Evolutionary conservation across 2,888 invertebrate genomes (phyloP), one percentile per base, ranked within the genome.

Genomic region (Pharmacophagus antenor): DNA sequence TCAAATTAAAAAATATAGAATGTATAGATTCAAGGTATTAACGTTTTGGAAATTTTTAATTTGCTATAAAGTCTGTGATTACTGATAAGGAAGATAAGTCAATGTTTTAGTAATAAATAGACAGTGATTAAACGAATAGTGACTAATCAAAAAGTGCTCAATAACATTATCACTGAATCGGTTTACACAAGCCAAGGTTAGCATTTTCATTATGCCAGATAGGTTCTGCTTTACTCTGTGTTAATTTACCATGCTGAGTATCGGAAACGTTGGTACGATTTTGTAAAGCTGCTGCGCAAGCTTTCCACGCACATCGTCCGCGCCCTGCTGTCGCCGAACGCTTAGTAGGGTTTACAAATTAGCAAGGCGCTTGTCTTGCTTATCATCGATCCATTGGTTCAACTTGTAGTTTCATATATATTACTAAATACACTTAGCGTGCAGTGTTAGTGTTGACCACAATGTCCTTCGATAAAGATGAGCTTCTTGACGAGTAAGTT

Each of bases 401-500:
- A 58, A 59, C 62, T 61, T 59, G 64, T 63, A 65, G 67, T 65
- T 67, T 69, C 65, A 64, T 67, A 64, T 62, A 65, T 65, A 72
- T 65, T 72, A 62, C 66, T 71, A 70, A 67, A 68, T 65, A 67
- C 60, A 58, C 53, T 64, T 58, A 62, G 63, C 63, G 74, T 75
- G 71, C 70, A 75, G 83, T 82, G 77, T 70, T 70, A 70, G 74
- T 73, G 71, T 70, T 66, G 63, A 66, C 66, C 67, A 79, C 66
- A 58, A 92, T 92, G 92, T 93, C 94, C 64, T 88, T 94, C 74
- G 91, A 91, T 69, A 93, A 93, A 64, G 94, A 94, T 70, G 94
- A 94, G 74, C 93, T 94, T 66, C 87, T 92, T 63, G 94, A 94
- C 74, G 94, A 94, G 94, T 94, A 84, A 94, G 94, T 94, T 31